Conservation (phyloP, 2,113 vertebrate genomes). For the Mystacornis crossleyi region DNA sequence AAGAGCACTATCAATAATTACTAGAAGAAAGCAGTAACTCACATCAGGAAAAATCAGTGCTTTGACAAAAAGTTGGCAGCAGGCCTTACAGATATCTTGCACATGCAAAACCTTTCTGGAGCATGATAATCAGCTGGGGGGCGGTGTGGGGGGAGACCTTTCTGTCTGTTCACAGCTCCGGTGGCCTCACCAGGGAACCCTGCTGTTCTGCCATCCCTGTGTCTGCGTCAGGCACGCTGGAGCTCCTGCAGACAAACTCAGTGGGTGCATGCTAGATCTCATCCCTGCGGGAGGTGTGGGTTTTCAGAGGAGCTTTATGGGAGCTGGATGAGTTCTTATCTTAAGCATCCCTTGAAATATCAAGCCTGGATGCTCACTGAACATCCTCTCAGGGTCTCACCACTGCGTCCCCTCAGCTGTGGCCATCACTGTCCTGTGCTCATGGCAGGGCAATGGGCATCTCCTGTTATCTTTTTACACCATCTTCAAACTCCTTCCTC, state of each 20-base stretch:
- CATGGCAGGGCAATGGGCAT: neutral
- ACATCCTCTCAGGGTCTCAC: neutral
- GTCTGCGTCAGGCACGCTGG: neutral
- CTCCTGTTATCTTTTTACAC: neutral
- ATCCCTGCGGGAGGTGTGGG: neutral
- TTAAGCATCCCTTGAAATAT: neutral
- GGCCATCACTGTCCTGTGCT: neutral
- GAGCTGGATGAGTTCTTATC: neutral
- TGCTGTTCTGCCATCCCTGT: neutral
- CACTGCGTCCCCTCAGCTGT: neutral
- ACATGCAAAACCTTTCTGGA: constrained; percentile 18
- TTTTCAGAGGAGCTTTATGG: neutral
- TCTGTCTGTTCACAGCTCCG: neutral
- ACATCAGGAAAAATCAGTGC: neutral
- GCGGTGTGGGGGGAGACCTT: neutral
- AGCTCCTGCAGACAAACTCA: neutral
- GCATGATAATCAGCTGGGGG: neutral
- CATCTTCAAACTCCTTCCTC: neutral
- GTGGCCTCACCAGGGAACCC: neutral
- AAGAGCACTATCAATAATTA: constrained; percentile 66
- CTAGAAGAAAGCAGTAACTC: constrained; percentile 41
- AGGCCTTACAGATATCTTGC: constrained; percentile 28
- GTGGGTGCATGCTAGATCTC: neutral
- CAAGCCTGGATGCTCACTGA: neutral
- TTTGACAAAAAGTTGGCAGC: constrained; percentile 46